Base-by-base conservation (phyloP, 1,140 invertebrate genomes). In the Tigriopus japonicus region DNA sequence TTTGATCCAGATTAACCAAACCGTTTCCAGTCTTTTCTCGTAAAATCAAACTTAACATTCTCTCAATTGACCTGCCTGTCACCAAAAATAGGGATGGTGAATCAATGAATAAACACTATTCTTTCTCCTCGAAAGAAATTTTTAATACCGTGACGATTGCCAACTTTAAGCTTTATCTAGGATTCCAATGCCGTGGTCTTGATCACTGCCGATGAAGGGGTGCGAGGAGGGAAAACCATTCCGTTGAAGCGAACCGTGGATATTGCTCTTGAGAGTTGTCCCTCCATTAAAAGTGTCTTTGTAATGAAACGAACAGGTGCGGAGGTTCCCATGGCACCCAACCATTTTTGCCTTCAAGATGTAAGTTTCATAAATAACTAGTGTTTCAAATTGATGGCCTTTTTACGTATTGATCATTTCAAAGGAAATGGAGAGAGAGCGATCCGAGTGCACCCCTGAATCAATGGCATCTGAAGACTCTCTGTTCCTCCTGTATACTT, bases 401-500 rank as follows among this genome's bases (percentile, higher is more conserved):
- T n/a, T n/a, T 12, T 23, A 43, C 23, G 14, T 15, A 35, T 56
- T 58, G n/a, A 41, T 63, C 45, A 45, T 23, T 17, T 6, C 10
- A 2, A 43, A 65, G 66, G 64, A 55, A 0, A 62, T 67, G 64
- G 54, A 42, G n/a, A 42, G 42, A 24, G 63, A 62, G 40, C 58
- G 53, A 12, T 62, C 56, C 7, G 62, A 64, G 17, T 77, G 75
- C 67, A 23, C 56, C 10, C 69, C 72, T 13, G 70, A 71, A 51
- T 63, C 65, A 52, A 70, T 79, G 69, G 69, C 73, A 41, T 73
- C 75, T 59, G 76, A 78, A 64, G 77, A 79, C 68, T 68, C 70
- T 13, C 68, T 78, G 17, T 79, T 78, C 64, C 72, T 78, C 66
- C 65, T 79, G 23, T 79, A 79, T 66, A 79, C 77, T 6, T 77